phyloP scores from a whole-genome alignment of 2,888 invertebrate species.

The Amiota minor region DNA sequence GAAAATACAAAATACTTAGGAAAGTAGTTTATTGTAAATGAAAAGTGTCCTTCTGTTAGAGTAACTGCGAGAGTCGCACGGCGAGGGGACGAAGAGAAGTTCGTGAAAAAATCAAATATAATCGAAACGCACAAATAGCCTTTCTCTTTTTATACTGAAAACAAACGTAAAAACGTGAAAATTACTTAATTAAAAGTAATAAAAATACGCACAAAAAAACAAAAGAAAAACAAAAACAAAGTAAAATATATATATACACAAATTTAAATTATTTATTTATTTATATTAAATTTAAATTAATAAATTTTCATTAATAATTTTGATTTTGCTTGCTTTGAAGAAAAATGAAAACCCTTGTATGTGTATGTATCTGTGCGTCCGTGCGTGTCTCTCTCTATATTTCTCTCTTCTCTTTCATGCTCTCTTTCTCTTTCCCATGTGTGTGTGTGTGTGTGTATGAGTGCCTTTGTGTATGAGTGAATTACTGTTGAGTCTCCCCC shows the following conservation, averaged over 20 bases:
- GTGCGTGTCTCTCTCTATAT: too few species aligned
- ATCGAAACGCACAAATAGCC: neutral
- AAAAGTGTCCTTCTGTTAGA: slow-evolving; percentile 8
- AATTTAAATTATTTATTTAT: neutral
- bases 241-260: neutral
- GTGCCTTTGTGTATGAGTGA: slow-evolving; percentile 35
- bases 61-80: neutral
- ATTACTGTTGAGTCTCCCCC: slow-evolving; percentile 22
- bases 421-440: slow-evolving; percentile 17
- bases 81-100: neutral
- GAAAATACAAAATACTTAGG: neutral
- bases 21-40: neutral
- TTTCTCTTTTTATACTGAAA: neutral
- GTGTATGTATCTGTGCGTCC: too few species aligned
- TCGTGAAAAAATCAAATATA: too few species aligned
- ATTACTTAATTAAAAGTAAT: too few species aligned
- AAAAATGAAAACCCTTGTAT: too few species aligned
- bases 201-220: too few species aligned
- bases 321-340: neutral
- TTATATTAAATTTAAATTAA: neutral
- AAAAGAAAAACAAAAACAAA: neutral
- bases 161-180: neutral
- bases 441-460: slow-evolving; percentile 31
- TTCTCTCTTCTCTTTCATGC: neutral
- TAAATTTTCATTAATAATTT: neutral